These are phyloP conservation scores for Jordanella pulchra DNA, from an alignment of 2,797 vertebrate genomes.

Conservation along the genomic window DNA sequence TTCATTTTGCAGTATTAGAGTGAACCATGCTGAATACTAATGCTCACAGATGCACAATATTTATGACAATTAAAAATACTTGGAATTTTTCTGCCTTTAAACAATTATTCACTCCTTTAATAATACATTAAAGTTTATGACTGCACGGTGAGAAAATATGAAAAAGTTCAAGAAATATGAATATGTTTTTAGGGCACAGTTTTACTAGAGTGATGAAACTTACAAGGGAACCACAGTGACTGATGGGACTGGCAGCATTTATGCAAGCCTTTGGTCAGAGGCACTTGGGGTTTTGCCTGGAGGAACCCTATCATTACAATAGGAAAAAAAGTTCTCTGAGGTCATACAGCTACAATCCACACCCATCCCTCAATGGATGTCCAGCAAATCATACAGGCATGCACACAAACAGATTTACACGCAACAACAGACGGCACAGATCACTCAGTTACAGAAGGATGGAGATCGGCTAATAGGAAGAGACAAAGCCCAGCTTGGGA, in stretches of 20 bases:
- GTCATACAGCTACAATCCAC: slow-evolving; percentile 64
- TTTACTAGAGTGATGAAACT: neutral
- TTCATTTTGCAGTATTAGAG: neutral
- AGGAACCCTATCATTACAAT: slow-evolving; percentile 36
- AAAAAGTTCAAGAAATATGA: neutral
- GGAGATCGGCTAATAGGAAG: slow-evolving; percentile 65
- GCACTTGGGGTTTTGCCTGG: slow-evolving; percentile 25
- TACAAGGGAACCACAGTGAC: slow-evolving; percentile 1
- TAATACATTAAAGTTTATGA: neutral
- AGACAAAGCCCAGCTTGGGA: slow-evolving; percentile 60
- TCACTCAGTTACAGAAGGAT: slow-evolving; percentile 42
- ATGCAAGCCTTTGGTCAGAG: slow-evolving; percentile 1
- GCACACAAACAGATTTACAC: slow-evolving; percentile 13
- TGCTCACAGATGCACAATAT: neutral
- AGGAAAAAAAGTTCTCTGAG: slow-evolving; percentile 65
- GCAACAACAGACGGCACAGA: slow-evolving; percentile 53
- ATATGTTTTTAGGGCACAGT: neutral
- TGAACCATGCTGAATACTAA: neutral
- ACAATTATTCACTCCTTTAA: neutral
- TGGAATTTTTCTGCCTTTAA: neutral
- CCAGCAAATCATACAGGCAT: slow-evolving; percentile 22
- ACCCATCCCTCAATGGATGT: slow-evolving; percentile 23
- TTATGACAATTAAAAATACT: too few species aligned
- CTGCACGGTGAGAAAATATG: neutral
- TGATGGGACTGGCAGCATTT: slow-evolving; percentile 1